Evolutionary conservation across 2,888 invertebrate genomes (phyloP).

Genomic region (Autographa gamma): DNA sequence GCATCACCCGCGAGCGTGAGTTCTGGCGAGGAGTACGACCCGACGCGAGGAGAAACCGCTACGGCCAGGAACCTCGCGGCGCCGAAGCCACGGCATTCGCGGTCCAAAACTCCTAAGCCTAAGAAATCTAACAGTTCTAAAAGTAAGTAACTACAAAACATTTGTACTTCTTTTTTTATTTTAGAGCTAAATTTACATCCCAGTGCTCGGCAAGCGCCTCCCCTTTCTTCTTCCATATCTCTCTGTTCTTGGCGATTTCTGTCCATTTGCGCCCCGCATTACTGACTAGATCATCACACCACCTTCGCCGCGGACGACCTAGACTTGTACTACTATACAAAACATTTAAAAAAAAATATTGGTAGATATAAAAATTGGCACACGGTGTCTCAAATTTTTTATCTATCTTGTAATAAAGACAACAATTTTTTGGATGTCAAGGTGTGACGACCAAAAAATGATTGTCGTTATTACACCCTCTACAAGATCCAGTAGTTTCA

Average conservation of each 20-base stretch:
- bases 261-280: too few species aligned
- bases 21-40: slow-evolving; percentile 86
- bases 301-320: too few species aligned
- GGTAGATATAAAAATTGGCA: neutral
- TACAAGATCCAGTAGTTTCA: neutral
- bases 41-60: slow-evolving; percentile 79
- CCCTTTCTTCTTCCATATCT: too few species aligned
- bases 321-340: neutral
- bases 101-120: slow-evolving; percentile 69
- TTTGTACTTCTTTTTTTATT: neutral
- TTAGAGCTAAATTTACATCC: too few species aligned
- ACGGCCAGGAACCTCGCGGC: slow-evolving; percentile 82
- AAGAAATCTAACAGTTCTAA: slow-evolving; percentile 79
- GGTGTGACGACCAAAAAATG: neutral
- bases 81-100: slow-evolving; percentile 78
- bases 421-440: too few species aligned
- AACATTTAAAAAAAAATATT: too few species aligned
- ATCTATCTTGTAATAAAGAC: too few species aligned
- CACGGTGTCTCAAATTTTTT: neutral
- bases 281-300: too few species aligned
- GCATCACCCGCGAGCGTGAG: slow-evolving; percentile 83
- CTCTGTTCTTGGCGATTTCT: too few species aligned
- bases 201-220: too few species aligned
- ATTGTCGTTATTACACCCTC: neutral
- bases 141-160: slow-evolving; percentile 65